phyloP scores from a whole-genome alignment of 2,113 vertebrate species.

The Chelonoidis abingdonii region DNA sequence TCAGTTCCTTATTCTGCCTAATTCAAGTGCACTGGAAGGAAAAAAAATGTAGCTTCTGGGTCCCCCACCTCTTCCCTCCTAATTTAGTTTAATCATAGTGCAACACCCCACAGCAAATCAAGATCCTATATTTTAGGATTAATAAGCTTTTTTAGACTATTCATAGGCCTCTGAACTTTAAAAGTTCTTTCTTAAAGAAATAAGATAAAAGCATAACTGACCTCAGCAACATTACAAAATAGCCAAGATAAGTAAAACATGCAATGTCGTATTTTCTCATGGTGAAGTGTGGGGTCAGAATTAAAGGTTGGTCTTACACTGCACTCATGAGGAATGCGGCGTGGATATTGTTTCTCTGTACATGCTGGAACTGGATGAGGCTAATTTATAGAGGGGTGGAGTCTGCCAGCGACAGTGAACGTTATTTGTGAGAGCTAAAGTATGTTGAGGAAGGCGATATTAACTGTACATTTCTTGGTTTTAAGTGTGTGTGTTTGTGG shows the following conservation, averaged over 20 bases:
- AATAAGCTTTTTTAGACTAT: background rate
- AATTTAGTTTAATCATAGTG: background rate
- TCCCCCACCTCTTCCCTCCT: background rate
- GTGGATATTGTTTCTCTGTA: background rate
- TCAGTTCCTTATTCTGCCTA: background rate
- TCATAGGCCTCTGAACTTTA: background rate
- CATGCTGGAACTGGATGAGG: slow-evolving; percentile 1
- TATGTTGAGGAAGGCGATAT: slow-evolving; percentile 1
- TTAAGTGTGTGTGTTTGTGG: slow-evolving; percentile 45
- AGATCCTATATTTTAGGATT: background rate
- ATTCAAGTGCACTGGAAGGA: background rate
- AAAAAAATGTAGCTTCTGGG: background rate
- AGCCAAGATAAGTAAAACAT: background rate
- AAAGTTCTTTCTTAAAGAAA: background rate
- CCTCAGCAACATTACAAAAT: background rate
- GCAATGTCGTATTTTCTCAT: background rate
- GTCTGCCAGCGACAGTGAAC: background rate
- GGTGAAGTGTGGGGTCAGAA: background rate
- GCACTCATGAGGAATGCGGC: background rate
- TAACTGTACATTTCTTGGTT: slow-evolving; percentile 53
- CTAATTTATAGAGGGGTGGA: slow-evolving; percentile 38
- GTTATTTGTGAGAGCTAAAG: slow-evolving; percentile 38
- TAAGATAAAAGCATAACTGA: background rate
- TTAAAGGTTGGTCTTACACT: slow-evolving; percentile 1
- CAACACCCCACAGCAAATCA: background rate